Base-by-base conservation (phyloP, 2,888 invertebrate genomes). In the Volucella inanis region DNA sequence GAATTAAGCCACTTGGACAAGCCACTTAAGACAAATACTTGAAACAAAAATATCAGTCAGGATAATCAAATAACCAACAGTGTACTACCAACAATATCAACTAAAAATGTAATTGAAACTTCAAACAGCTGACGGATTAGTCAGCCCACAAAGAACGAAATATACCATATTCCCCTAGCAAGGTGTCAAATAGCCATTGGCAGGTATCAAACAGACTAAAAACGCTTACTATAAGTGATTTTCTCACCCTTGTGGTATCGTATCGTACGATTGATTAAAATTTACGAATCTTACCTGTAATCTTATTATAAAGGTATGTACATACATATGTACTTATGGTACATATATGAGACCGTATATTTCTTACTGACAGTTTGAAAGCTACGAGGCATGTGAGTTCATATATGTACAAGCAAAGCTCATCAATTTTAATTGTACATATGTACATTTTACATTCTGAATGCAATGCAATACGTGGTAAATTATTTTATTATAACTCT, bases 251-350 rank as follows among this genome's bases (percentile, higher is more conserved):
- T 72, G 8, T 38, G 71, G 50, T 52, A 57, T 61, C 68, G 71
- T 65, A 65, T 54, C 61, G 50, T 65, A 38, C 70, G 71, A 65
- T 84, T 80, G 80, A 84, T 84, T 84, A 80, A 84, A 75, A 84
- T 65, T 84, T 84, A 84, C 80, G 80, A 80, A 71, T 71, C 80
- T 80, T 74, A 84, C 75, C 75, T 80, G 76, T 84, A 84, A 84
- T 84, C 84, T 80, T 76, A 75, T 80, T 84, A 84, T 61, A 71
- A 6, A 31, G 31, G 1, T 31, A 31, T 6, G 31, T 4, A 22
- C 22, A 18, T 18, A 18, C 18, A 18, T 22, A 22, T 22, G 18
- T 2, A 22, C 18, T 18, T 18, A 18, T n/a, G n/a, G n/a, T n/a
- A 3, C 3, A 31, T 31, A 31, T 31, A 31, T 31, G 31, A 84